Conservation (phyloP, 1,140 invertebrate genomes). For the Bombus turneri region DNA sequence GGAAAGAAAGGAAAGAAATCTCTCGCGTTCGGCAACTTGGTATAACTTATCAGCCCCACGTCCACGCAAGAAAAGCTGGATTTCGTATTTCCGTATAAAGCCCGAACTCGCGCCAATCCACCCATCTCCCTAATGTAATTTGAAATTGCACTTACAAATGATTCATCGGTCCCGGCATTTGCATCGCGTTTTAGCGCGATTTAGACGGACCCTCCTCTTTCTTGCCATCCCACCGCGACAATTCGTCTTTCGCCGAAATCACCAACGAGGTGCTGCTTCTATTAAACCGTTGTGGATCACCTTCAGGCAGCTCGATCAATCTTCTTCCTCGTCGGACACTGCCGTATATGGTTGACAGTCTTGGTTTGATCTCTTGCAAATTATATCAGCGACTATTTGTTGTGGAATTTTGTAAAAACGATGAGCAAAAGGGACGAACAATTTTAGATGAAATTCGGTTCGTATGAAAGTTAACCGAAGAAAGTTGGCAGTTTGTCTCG, state of each 20-base stretch:
- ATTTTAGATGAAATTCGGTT: neutral
- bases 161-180: conserved; percentile 28
- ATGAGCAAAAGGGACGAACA: neutral
- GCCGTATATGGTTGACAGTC: conserved; percentile 6
- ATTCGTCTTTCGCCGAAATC: conserved; percentile 12
- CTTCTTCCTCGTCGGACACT: neutral
- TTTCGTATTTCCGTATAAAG: conserved; percentile 53
- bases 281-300: conserved; percentile 3
- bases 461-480: no score
- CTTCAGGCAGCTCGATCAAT: conserved; percentile 25
- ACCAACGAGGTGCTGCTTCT: neutral
- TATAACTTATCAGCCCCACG: conserved; percentile 50
- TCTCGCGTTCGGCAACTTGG: conserved; percentile 36
- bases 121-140: conserved; percentile 18
- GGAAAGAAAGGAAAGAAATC: conserved; percentile 24
- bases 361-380: neutral
- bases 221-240: neutral
- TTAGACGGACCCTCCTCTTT: conserved; percentile 13
- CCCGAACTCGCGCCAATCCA: neutral
- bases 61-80: conserved; percentile 50
- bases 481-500: no score
- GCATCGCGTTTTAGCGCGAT: conserved; percentile 46
- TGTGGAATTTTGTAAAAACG: neutral
- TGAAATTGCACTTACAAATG: conserved; percentile 39
- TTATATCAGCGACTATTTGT: neutral